Evolutionary conservation across 2,113 vertebrate genomes (phyloP).

Genomic region (Alligator mississippiensis): DNA sequence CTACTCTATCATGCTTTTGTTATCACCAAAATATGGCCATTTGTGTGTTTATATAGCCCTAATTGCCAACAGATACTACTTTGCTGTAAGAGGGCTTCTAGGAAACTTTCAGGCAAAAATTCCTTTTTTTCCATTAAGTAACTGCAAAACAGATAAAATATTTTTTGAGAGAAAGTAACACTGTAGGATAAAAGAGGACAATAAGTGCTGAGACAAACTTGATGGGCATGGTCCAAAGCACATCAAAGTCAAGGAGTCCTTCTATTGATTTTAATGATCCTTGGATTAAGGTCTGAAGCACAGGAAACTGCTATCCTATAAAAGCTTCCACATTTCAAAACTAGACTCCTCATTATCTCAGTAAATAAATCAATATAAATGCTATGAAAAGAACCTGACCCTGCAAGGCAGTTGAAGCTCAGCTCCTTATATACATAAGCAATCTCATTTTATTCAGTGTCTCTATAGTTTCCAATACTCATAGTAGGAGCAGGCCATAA

Average conservation of each 20-base stretch:
- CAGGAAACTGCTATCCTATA: slow-evolving; percentile 14
- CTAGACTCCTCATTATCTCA: background rate
- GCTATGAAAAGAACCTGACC: background rate
- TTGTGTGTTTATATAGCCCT: background rate
- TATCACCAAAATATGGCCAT: background rate
- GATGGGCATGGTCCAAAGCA: background rate
- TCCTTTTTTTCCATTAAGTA: background rate
- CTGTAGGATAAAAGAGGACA: background rate
- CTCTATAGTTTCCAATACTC: background rate
- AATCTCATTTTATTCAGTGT: background rate
- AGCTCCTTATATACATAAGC: fast-evolving
- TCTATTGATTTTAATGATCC: slow-evolving; percentile 1
- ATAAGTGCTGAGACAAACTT: background rate
- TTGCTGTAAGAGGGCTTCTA: background rate
- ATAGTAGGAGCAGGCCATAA: background rate
- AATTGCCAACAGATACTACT: background rate
- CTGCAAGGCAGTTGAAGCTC: background rate
- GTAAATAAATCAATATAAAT: background rate
- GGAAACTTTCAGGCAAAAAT: background rate
- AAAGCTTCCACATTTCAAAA: background rate
- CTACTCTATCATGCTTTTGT: background rate
- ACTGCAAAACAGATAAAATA: background rate
- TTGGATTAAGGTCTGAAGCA: background rate
- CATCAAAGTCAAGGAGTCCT: background rate
- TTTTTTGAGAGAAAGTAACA: background rate